Conservation (phyloP, 2,113 vertebrate species). For the Pantherophis guttatus region DNA sequence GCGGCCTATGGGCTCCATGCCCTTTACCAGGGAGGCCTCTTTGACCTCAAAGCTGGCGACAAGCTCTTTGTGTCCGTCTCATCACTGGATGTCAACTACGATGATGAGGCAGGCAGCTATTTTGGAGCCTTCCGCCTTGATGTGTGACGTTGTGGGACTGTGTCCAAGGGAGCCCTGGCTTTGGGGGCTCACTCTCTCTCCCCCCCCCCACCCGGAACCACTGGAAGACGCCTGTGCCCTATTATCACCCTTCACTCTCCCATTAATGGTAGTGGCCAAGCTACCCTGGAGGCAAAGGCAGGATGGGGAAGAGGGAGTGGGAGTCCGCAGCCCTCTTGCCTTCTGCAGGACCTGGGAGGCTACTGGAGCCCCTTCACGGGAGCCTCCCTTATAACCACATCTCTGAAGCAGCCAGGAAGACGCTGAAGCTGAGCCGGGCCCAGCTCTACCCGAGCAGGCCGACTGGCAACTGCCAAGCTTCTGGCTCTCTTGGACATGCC, state of each 20-base stretch:
- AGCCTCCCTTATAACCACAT: not conserved
- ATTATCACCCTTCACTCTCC: not conserved
- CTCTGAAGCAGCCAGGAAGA: not conserved
- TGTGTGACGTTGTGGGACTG: slow-evolving; percentile 55
- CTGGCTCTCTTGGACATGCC: not conserved
- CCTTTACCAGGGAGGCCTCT: slow-evolving; percentile 85
- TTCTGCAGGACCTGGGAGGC: not conserved
- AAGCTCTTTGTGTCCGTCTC: slow-evolving; percentile 88
- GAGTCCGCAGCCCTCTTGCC: not conserved
- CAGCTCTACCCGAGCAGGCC: too few relatives aligned
- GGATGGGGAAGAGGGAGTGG: not conserved
- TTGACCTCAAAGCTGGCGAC: slow-evolving; percentile 79
- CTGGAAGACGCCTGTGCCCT: not conserved
- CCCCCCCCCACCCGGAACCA: too few relatives aligned
- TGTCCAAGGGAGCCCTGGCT: not conserved
- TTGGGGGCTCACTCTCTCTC: not conserved
- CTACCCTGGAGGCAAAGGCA: not conserved
- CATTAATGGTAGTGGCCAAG: not conserved
- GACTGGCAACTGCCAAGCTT: not conserved
- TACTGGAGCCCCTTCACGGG: not conserved
- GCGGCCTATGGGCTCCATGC: slow-evolving; percentile 84
- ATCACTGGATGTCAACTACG: slow-evolving; percentile 76
- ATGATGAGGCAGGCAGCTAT: slow-evolving; percentile 78
- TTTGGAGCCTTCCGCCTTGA: slow-evolving; percentile 84
- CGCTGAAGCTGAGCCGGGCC: too few relatives aligned